A percentile compares a stretch with the other conserved stretches of the same genome.
Evolutionary conservation across 2,888 invertebrate genomes (phyloP).

Genomic region (Craniophora ligustri): DNA sequence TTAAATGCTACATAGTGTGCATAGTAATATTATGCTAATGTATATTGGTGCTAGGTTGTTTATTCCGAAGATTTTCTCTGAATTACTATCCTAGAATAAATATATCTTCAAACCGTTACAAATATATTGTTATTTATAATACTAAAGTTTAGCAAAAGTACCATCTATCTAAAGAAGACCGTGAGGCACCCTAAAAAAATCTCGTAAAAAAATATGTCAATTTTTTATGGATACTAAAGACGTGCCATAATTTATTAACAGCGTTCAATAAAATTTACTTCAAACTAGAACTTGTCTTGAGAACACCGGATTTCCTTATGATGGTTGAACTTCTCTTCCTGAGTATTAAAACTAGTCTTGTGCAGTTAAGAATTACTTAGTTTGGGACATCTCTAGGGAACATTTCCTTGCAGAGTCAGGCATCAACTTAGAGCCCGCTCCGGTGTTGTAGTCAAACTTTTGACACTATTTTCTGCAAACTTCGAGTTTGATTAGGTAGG

Average conservation of each 20-base stretch:
- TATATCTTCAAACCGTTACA: background rate
- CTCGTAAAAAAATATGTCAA: constrained; percentile 34
- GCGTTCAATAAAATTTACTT: constrained; percentile 36
- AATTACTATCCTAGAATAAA: background rate
- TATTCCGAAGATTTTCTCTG: constrained; percentile 14
- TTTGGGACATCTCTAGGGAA: constrained; percentile 55
- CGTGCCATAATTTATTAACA: constrained; percentile 31
- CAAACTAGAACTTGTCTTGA: constrained; percentile 30
- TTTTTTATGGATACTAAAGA: constrained; percentile 34
- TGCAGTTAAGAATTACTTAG: constrained; percentile 56
- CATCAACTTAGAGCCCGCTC: constrained; percentile 62
- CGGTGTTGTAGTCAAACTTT: constrained; percentile 70
- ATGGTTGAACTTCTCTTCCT: constrained; percentile 40
- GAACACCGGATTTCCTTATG: constrained; percentile 46
- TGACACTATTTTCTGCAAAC: constrained; percentile 78
- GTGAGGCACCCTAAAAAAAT: constrained; percentile 1
- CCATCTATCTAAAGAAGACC: constrained; percentile 2
- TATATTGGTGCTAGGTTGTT: constrained; percentile 4
- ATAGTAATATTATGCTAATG: too few species aligned
- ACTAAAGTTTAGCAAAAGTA: constrained; percentile 1
- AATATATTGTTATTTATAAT: background rate
- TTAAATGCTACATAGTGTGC: too few species aligned
- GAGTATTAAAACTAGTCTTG: constrained; percentile 51
- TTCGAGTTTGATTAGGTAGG: constrained; percentile 79
- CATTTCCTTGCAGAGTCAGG: constrained; percentile 57